Percentiles rank a stretch among this genome's conserved stretches.
phyloP scores from a whole-genome alignment of 2,888 invertebrate species.

The Chaitophorus viminalis region DNA sequence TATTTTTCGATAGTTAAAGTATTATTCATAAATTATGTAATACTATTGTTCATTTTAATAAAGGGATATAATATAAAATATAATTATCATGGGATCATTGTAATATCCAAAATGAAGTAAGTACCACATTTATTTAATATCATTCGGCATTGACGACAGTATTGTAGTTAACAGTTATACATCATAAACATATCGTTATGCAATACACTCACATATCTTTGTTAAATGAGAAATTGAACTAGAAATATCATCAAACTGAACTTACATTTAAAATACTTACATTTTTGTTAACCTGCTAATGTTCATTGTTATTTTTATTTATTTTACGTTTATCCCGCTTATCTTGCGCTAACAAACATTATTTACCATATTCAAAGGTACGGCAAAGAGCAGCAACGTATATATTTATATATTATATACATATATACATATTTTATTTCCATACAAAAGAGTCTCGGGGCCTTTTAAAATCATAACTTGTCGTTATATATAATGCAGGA shows the following conservation, averaged over 20 bases:
- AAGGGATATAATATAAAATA: too few species aligned
- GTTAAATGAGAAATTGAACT: not conserved
- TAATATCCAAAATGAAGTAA: too few species aligned
- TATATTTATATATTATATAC: too few species aligned
- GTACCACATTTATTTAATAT: too few species aligned
- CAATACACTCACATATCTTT: not conserved
- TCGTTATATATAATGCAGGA: slow-evolving; percentile 56
- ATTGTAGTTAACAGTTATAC: not conserved
- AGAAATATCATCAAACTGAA: not conserved
- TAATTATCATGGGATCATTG: too few species aligned
- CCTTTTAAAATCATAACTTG: slow-evolving; percentile 61
- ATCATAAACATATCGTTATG: not conserved
- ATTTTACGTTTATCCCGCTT: not conserved
- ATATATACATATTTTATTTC: slow-evolving; percentile 23
- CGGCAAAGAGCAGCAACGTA: not conserved
- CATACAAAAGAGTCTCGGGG: slow-evolving; percentile 18
- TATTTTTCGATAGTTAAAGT: too few species aligned
- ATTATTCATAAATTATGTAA: too few species aligned
- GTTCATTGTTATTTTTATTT: slow-evolving; percentile 3
- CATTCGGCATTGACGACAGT: too few species aligned
- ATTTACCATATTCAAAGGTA: not conserved
- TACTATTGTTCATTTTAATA: too few species aligned
- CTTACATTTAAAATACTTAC: not conserved
- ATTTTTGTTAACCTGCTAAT: not conserved
- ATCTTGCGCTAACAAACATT: not conserved